Conservation (phyloP, 2,113 vertebrate species). For the Serranochromis macrocephalus region DNA sequence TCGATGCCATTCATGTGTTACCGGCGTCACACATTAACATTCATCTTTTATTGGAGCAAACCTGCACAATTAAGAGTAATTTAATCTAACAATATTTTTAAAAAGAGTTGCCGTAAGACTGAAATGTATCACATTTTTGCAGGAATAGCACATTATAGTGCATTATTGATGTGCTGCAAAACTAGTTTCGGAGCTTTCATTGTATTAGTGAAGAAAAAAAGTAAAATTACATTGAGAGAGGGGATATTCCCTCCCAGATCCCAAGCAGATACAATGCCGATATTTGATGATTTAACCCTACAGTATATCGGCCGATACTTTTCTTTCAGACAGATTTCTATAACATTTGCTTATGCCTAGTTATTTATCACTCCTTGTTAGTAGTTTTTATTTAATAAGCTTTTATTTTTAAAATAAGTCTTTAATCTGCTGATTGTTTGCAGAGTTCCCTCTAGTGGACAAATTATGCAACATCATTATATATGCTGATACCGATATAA, state of each 20-base stretch:
- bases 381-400: neutral
- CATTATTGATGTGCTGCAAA: neutral
- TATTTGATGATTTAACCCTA: neutral
- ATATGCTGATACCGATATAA: neutral
- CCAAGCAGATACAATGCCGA: fast-evolving
- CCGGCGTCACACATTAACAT: conserved; percentile 45
- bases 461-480: neutral
- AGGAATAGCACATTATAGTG: neutral
- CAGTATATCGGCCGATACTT: neutral
- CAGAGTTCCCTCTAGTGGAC: neutral
- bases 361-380: neutral
- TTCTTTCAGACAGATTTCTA: neutral
- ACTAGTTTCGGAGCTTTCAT: neutral
- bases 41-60: neutral
- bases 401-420: neutral
- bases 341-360: neutral
- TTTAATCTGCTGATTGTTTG: neutral
- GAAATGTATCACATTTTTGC: neutral
- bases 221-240: neutral
- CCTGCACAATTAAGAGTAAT: neutral
- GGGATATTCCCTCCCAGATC: neutral
- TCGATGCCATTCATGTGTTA: conserved; percentile 62
- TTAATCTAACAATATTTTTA: neutral
- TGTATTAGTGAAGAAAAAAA: neutral
- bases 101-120: neutral